A percentile compares a stretch with the other conserved stretches of the same genome.
Conservation (phyloP, 2,888 invertebrate genomes). For the Oligia latruncula region DNA sequence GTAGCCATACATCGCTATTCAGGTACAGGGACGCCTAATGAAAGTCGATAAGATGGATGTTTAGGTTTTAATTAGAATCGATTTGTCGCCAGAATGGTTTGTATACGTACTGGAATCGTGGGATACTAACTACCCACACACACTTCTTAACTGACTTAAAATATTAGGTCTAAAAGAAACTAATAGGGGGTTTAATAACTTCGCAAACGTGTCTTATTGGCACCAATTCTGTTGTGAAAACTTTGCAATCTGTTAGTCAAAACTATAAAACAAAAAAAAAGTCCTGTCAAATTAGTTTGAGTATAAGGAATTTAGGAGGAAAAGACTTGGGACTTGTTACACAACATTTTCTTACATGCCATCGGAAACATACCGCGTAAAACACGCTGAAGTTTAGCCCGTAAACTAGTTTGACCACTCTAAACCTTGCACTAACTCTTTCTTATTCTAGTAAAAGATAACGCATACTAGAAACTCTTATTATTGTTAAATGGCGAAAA, state of each 20-base stretch:
- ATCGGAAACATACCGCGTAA: neutral
- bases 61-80: conserved; percentile 82
- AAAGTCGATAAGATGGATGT: conserved; percentile 83
- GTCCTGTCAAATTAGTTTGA: neutral
- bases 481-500: conserved; percentile 2
- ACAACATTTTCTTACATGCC: conserved; percentile 4
- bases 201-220: neutral
- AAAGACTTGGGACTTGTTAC: conserved; percentile 9
- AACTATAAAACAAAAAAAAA: neutral
- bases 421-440: conserved; percentile 1
- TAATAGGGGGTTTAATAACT: neutral
- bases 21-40: conserved; percentile 81
- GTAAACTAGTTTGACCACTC: conserved; percentile 9
- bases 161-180: neutral
- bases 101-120: conserved; percentile 1
- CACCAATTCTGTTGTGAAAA: conserved; percentile 2
- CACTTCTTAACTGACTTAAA: neutral
- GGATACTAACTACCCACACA: neutral
- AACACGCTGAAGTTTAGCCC: neutral
- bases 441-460: conserved; percentile 6
- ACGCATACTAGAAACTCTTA: neutral
- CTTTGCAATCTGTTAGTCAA: neutral
- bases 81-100: conserved; percentile 74
- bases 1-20: conserved; percentile 74
- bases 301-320: neutral